A percentile compares a stretch with the other conserved stretches of the same genome.
phyloP scores from a whole-genome alignment of 2,113 vertebrate genomes.

The Myotis lucifugus region DNA sequence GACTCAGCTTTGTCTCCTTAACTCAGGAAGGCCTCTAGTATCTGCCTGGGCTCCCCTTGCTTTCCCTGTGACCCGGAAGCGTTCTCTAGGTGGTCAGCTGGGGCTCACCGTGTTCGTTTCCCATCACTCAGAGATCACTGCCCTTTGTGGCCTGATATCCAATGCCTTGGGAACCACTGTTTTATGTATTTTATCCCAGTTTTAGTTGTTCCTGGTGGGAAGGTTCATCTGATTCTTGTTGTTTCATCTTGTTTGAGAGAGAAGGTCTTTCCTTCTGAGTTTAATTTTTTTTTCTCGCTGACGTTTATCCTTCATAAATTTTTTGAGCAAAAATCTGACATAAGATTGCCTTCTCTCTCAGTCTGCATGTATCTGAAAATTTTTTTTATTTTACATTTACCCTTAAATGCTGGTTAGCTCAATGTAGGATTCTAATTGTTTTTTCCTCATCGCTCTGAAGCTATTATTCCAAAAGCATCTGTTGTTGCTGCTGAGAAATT shows the following conservation, averaged over 20 bases:
- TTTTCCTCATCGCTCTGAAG: slow-evolving; percentile 9
- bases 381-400: background rate
- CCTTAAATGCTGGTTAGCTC: background rate
- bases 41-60: background rate
- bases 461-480: background rate
- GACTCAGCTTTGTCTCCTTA: background rate
- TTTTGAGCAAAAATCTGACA: slow-evolving; percentile 10
- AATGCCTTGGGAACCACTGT: background rate
- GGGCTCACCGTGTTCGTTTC: background rate
- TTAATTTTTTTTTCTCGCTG: slow-evolving; percentile 31
- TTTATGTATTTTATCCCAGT: background rate
- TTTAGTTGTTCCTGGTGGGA: background rate
- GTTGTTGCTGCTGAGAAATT: slow-evolving; percentile 16
- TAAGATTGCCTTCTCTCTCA: background rate
- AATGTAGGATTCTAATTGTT: background rate
- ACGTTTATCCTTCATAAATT: slow-evolving; percentile 39
- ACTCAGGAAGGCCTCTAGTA: background rate
- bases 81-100: background rate
- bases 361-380: background rate
- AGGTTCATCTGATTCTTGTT: background rate
- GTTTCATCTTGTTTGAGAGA: background rate
- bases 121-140: background rate
- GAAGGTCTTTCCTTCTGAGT: background rate
- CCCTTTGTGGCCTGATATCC: background rate
- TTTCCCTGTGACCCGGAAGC: background rate